These are phyloP conservation scores for Drosophila albomicans DNA, from an alignment of 1,140 invertebrate genomes.

Conservation along the genomic window DNA sequence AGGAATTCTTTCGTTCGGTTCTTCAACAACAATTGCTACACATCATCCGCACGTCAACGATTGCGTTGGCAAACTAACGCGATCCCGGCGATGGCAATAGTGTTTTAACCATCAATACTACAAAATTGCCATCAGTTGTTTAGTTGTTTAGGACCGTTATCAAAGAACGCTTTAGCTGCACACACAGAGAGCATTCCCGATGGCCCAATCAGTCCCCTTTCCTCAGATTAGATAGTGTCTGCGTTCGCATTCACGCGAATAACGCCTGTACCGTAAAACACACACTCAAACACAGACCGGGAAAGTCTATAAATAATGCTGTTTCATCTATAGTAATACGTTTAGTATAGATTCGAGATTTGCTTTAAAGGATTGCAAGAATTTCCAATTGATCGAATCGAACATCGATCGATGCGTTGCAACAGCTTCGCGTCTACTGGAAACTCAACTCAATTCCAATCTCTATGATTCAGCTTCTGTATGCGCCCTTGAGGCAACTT, in stretches of 20 bases:
- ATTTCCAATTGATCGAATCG: neutral
- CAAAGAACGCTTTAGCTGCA: constrained; percentile 28
- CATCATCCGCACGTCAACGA: constrained; percentile 68
- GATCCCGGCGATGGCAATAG: constrained; percentile 60
- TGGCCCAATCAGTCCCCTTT: constrained; percentile 40
- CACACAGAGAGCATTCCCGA: constrained; percentile 44
- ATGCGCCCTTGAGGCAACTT: neutral
- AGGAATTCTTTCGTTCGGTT: too few species aligned
- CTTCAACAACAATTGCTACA: constrained; percentile 7
- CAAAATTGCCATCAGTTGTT: constrained; percentile 46
- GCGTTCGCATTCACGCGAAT: constrained; percentile 16
- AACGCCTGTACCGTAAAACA: constrained; percentile 1
- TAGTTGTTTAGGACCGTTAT: constrained; percentile 45
- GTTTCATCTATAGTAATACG: neutral
- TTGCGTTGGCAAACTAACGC: constrained; percentile 69
- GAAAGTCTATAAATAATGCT: neutral
- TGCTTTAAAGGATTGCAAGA: neutral
- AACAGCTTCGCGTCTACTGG: constrained; percentile 12
- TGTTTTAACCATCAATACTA: constrained; percentile 78
- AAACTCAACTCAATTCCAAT: neutral
- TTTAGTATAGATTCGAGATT: neutral
- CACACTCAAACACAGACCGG: neutral
- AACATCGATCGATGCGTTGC: neutral
- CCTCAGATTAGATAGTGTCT: constrained; percentile 44
- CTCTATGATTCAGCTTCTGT: constrained; percentile 1